Conservation (phyloP, 2,888 invertebrate species). For the Acronicta leporina region DNA sequence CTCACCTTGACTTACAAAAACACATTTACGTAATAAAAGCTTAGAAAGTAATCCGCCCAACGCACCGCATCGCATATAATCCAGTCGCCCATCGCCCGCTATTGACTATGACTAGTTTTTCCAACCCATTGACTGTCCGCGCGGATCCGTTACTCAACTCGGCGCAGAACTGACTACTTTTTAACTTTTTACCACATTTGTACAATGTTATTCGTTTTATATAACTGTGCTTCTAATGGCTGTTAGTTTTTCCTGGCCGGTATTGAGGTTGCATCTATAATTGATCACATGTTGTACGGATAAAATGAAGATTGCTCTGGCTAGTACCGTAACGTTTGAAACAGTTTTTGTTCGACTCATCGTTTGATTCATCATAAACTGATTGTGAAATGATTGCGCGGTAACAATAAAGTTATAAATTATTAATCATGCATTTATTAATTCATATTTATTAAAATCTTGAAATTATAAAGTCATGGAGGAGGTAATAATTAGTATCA, state of each 20-base stretch:
- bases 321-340: constrained; percentile 61
- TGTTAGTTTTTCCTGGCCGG: constrained; percentile 75
- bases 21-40: constrained; percentile 52
- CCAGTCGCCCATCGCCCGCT: constrained; percentile 40
- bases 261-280: constrained; percentile 81
- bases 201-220: constrained; percentile 79
- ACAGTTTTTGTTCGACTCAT: constrained; percentile 30
- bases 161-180: constrained; percentile 63
- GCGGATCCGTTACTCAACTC: constrained; percentile 65
- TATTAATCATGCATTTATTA: background rate
- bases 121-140: constrained; percentile 70
- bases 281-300: constrained; percentile 71
- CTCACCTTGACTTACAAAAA: constrained; percentile 60
- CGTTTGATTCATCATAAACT: constrained; percentile 32
- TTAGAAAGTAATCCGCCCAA: constrained; percentile 53
- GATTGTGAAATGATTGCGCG: constrained; percentile 25
- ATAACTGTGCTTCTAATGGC: constrained; percentile 87
- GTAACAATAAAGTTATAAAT: constrained; percentile 22
- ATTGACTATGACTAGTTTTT: constrained; percentile 69
- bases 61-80: constrained; percentile 29
- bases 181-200: constrained; percentile 73
- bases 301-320: constrained; percentile 59
- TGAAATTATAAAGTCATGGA: too few relatives aligned
- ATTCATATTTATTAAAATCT: too few relatives aligned
- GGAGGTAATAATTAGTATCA: too few relatives aligned